A percentile compares a stretch with the other conserved stretches of the same genome.
Evolutionary conservation across 2,797 vertebrate species (phyloP).

Genomic region (Xiphorhynchus erythropygius): DNA sequence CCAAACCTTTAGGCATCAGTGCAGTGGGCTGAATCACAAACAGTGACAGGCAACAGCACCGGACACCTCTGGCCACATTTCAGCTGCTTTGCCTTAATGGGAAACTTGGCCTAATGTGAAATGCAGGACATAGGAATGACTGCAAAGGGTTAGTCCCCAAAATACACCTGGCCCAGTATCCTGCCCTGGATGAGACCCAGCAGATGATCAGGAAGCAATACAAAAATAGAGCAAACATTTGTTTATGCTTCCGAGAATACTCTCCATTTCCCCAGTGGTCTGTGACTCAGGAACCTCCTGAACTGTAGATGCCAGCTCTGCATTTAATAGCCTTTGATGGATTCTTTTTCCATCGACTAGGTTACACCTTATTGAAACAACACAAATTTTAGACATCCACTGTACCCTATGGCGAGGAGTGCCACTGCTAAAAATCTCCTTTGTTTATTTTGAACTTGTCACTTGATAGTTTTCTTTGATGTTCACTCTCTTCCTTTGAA

Average conservation of each 20-base stretch:
- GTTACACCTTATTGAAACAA: neutral
- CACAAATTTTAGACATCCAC: neutral
- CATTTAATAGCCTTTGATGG: neutral
- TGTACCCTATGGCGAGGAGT: neutral
- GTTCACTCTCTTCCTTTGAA: constrained; percentile 22
- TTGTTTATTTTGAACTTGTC: constrained; percentile 29
- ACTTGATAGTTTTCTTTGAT: neutral
- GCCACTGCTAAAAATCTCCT: neutral
- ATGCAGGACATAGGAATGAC: neutral
- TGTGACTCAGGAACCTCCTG: neutral
- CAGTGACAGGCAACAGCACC: neutral
- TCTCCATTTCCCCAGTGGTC: neutral
- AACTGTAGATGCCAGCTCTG: neutral
- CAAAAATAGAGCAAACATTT: neutral
- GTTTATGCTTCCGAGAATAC: neutral
- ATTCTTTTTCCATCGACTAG: neutral
- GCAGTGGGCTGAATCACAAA: neutral
- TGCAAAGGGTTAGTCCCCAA: neutral
- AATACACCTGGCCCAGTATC: neutral
- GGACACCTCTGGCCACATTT: neutral
- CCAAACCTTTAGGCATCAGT: too few species aligned
- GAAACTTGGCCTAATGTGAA: neutral
- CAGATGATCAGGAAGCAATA: neutral
- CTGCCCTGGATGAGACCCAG: neutral
- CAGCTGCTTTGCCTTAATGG: neutral